A percentile compares a stretch with the other conserved stretches of the same genome.
Conservation (phyloP, 1,140 invertebrate genomes). For the Drosophila azteca region DNA sequence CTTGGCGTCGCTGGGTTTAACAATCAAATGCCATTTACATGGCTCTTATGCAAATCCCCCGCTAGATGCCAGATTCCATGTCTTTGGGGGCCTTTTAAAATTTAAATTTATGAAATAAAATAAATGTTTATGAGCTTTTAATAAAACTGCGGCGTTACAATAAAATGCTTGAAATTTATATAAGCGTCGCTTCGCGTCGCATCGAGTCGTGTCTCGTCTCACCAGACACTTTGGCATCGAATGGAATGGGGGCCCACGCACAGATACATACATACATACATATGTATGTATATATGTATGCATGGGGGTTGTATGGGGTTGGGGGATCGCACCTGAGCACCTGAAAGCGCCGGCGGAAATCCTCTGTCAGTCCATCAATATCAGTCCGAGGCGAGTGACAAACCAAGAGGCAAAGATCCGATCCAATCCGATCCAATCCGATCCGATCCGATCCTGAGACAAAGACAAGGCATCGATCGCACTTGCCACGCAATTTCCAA, state of each 20-base stretch:
- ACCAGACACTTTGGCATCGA: slow-evolving; percentile 73
- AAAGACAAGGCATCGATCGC: slow-evolving; percentile 57
- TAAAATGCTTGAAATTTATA: slow-evolving; percentile 80
- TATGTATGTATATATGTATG: too few relatives aligned
- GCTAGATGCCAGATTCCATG: slow-evolving; percentile 7
- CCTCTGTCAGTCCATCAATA: slow-evolving; percentile 75
- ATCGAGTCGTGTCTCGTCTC: background rate
- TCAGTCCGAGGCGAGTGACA: slow-evolving; percentile 46
- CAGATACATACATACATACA: background rate
- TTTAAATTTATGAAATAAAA: slow-evolving; percentile 80
- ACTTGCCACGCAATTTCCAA: slow-evolving; percentile 75
- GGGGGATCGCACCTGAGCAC: slow-evolving; percentile 51
- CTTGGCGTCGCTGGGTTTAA: background rate
- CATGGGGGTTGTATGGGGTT: slow-evolving; percentile 11
- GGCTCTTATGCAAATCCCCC: slow-evolving; percentile 72
- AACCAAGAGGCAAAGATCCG: slow-evolving; percentile 47
- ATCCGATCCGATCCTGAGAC: slow-evolving; percentile 10
- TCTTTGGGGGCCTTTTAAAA: slow-evolving; percentile 57
- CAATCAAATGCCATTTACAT: slow-evolving; percentile 79
- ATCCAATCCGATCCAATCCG: slow-evolving; percentile 28
- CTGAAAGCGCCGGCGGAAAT: slow-evolving; percentile 67
- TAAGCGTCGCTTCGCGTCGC: slow-evolving; percentile 36
- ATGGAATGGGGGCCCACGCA: slow-evolving; percentile 26
- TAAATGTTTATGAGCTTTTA: slow-evolving; percentile 82
- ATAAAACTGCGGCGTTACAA: slow-evolving; percentile 73